phyloP scores from a whole-genome alignment of 1,140 invertebrate genomes.

The Drosophila watanabei region DNA sequence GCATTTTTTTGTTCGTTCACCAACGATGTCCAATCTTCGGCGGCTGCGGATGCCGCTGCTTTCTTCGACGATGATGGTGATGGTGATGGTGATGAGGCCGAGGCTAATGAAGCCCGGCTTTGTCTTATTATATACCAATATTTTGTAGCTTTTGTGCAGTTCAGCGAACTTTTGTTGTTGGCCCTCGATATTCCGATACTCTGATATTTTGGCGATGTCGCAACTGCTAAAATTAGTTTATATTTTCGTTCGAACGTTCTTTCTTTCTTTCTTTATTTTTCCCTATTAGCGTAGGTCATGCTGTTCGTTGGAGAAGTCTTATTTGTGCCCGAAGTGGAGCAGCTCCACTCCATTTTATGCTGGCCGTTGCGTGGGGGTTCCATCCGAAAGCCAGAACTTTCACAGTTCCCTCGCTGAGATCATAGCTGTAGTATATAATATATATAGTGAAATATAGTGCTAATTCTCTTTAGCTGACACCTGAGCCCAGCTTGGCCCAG shows the following conservation, averaged over 20 bases:
- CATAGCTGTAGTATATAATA: slow-evolving; percentile 9
- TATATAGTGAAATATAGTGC: background rate
- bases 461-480: slow-evolving; percentile 6
- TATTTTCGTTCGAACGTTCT: slow-evolving; percentile 14
- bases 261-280: slow-evolving; percentile 22
- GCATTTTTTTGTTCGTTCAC: slow-evolving; percentile 70
- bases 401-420: slow-evolving; percentile 47
- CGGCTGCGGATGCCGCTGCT: slow-evolving; percentile 59
- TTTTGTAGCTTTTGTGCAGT: slow-evolving; percentile 77
- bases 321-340: slow-evolving; percentile 43
- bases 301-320: slow-evolving; percentile 26
- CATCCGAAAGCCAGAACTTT: slow-evolving; percentile 34
- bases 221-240: slow-evolving; percentile 80
- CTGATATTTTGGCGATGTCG: slow-evolving; percentile 72
- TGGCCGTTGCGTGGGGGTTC: slow-evolving; percentile 48
- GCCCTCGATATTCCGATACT: slow-evolving; percentile 26
- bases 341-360: slow-evolving; percentile 31
- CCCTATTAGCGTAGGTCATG: slow-evolving; percentile 74
- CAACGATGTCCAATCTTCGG: slow-evolving; percentile 44
- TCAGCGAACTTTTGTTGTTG: slow-evolving; percentile 81
- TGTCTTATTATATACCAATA: slow-evolving; percentile 65
- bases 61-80: slow-evolving; percentile 49
- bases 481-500: slow-evolving; percentile 34
- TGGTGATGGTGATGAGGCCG: slow-evolving; percentile 38
- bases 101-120: slow-evolving; percentile 54